Conservation (phyloP, 23 tunicate genomes). For the Ascidia mentula region DNA sequence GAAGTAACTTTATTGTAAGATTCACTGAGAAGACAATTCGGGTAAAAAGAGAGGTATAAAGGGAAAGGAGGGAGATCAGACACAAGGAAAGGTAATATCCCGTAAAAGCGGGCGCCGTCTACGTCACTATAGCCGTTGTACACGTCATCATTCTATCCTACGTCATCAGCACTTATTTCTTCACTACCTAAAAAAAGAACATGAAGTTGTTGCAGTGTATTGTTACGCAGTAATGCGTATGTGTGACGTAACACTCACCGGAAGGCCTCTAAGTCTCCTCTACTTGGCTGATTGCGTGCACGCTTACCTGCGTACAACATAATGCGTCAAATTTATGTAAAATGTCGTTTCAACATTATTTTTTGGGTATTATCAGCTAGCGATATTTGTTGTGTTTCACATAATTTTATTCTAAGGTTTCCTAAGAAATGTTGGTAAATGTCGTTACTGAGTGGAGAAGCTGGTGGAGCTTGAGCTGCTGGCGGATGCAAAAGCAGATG, state of each 20-base stretch:
- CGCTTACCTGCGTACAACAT: neutral
- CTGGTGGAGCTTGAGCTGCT: neutral
- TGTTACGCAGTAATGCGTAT: neutral
- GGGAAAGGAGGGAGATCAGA: neutral
- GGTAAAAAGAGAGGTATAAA: neutral
- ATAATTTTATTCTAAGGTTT: too few species aligned
- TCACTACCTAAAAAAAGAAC: neutral
- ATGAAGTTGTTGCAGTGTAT: neutral
- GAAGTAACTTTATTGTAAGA: neutral
- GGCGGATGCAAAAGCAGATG: neutral
- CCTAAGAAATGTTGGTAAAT: too few species aligned
- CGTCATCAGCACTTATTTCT: conserved; percentile 10
- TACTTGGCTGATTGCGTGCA: neutral
- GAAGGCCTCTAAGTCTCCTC: neutral
- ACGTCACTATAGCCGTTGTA: conserved; percentile 9
- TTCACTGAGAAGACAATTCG: neutral
- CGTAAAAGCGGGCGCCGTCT: neutral
- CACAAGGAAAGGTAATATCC: neutral
- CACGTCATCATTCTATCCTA: conserved; percentile 10
- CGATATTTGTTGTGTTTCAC: too few species aligned
- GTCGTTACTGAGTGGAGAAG: neutral
- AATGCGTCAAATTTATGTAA: too few species aligned
- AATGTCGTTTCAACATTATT: too few species aligned
- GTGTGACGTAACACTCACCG: neutral
- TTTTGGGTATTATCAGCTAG: too few species aligned